phyloP scores from a whole-genome alignment of 2,888 invertebrate species.

The Amblyjoppa proteus region DNA sequence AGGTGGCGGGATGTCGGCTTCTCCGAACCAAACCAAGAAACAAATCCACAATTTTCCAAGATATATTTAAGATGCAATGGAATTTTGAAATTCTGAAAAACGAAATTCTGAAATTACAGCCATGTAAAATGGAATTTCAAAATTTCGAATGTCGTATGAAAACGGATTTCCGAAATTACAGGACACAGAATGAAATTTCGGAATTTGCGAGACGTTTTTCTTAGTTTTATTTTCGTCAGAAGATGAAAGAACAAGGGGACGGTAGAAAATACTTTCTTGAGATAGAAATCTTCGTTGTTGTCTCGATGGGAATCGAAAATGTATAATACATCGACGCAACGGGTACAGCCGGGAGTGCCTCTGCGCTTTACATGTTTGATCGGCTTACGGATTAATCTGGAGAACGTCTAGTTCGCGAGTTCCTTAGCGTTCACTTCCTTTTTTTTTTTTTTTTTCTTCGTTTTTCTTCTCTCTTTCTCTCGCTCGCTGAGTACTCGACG shows the following conservation, averaged over 20 bases:
- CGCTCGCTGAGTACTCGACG: not conserved
- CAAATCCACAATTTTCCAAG: no score
- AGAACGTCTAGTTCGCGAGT: slow-evolving; percentile 1
- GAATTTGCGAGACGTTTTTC: not conserved
- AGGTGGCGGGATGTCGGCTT: no score
- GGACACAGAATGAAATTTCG: no score
- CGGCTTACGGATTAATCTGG: slow-evolving; percentile 4
- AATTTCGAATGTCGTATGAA: no score
- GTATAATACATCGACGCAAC: not conserved
- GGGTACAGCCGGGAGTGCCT: not conserved
- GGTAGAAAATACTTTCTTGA: not conserved
- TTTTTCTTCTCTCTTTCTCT: not conserved
- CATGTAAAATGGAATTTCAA: no score
- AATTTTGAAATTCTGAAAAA: no score
- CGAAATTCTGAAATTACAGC: no score
- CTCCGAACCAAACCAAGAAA: no score
- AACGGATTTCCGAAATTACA: no score
- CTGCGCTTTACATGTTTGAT: slow-evolving; percentile 5
- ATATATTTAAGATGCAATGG: no score
- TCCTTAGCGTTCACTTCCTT: not conserved
- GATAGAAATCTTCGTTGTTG: not conserved
- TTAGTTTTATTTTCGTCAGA: not conserved
- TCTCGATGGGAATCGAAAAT: not conserved
- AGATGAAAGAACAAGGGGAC: not conserved
- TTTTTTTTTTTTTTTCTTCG: not conserved